Conservation (phyloP, 2,113 vertebrate genomes). For the Copsychus sechellarum region DNA sequence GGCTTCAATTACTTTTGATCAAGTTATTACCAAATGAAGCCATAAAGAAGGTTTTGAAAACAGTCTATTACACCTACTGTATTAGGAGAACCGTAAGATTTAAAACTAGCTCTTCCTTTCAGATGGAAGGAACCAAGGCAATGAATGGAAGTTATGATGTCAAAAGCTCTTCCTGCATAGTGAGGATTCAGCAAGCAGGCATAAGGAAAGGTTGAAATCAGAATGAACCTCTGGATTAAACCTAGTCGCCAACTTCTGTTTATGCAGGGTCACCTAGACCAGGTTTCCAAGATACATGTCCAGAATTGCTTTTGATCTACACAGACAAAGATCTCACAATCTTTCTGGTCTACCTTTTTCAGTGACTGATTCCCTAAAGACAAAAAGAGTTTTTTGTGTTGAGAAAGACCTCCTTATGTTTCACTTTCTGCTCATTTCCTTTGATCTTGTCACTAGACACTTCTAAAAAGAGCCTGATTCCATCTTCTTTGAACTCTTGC, state of each 20-base stretch:
- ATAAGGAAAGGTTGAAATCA: neutral
- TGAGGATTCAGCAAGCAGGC: neutral
- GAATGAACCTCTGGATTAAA: neutral
- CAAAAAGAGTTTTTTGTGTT: neutral
- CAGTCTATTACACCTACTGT: neutral
- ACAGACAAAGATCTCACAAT: neutral
- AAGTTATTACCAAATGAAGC: neutral
- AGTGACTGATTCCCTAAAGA: rapidly evolving
- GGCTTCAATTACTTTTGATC: neutral
- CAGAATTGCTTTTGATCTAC: neutral
- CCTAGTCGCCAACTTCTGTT: rapidly evolving
- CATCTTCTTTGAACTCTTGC: neutral
- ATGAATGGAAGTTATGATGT: neutral
- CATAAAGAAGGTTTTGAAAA: neutral
- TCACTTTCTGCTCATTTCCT: neutral
- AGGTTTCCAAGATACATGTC: neutral
- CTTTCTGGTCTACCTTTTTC: neutral
- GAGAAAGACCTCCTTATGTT: neutral
- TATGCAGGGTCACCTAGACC: too few relatives aligned
- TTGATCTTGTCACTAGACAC: neutral
- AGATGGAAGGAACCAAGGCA: neutral
- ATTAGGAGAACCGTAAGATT: neutral
- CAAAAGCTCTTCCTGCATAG: neutral
- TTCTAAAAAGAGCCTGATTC: neutral
- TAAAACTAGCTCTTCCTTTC: neutral